Evolutionary conservation across 2,113 vertebrate species (phyloP).

Genomic region (human): GRCh38 chr13:41693001-41693500

Average conservation of each 20-base stretch:
- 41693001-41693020: neutral
- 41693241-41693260: slow-evolving; percentile 28
- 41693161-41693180: neutral
- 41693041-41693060: neutral
- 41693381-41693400: slow-evolving; percentile 14
- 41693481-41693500: neutral
- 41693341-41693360: neutral
- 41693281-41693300: neutral
- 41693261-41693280: slow-evolving; percentile 9
- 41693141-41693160: neutral
- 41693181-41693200: neutral
- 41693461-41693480: neutral
- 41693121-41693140: neutral
- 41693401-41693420: neutral
- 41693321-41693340: neutral
- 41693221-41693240: neutral
- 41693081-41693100: neutral
- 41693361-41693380: neutral
- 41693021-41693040: neutral
- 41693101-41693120: neutral
- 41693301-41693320: neutral
- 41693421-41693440: slow-evolving; percentile 26
- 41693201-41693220: slow-evolving; percentile 28
- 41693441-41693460: slow-evolving; percentile 34
- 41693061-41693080: neutral